Conservation (phyloP, 2,797 vertebrate species). For the Liasis olivaceus region DNA sequence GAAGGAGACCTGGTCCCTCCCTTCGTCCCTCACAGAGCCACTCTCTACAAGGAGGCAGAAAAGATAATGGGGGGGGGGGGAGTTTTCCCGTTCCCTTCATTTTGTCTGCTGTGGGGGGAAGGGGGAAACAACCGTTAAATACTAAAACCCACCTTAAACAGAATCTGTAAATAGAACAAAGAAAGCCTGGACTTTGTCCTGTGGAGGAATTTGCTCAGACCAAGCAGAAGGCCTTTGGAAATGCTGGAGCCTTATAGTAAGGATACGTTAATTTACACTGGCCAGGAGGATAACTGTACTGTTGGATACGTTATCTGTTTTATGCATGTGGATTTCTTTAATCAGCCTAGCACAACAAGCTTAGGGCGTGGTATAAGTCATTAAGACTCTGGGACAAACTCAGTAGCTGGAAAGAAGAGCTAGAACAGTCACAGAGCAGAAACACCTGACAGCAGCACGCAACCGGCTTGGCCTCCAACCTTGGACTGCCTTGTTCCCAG, state of each 20-base stretch:
- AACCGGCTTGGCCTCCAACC: not conserved
- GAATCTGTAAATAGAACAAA: not conserved
- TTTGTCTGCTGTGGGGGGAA: not conserved
- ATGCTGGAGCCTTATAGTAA: fast-evolving
- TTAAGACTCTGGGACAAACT: not conserved
- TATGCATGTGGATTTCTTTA: not conserved
- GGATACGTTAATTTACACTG: not conserved
- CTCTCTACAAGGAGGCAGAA: not conserved
- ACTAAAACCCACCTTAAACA: not conserved
- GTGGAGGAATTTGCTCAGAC: not conserved
- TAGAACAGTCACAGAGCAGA: not conserved
- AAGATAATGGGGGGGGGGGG: not conserved
- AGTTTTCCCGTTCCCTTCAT: not conserved
- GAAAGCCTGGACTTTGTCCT: not conserved
- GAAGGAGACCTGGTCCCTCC: not conserved
- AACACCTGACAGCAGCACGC: not conserved
- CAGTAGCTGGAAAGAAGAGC: not conserved
- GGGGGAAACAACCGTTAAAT: not conserved
- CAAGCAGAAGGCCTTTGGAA: fast-evolving
- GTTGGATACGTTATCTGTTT: not conserved
- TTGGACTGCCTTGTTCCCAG: not conserved
- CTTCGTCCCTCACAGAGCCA: not conserved
- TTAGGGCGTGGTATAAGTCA: not conserved
- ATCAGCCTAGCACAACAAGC: no score
- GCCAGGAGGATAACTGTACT: conserved; percentile 6